These are phyloP conservation scores for Oxygymnocypris stewartii DNA, from an alignment of 2,113 vertebrate genomes.

Conservation along the genomic window DNA sequence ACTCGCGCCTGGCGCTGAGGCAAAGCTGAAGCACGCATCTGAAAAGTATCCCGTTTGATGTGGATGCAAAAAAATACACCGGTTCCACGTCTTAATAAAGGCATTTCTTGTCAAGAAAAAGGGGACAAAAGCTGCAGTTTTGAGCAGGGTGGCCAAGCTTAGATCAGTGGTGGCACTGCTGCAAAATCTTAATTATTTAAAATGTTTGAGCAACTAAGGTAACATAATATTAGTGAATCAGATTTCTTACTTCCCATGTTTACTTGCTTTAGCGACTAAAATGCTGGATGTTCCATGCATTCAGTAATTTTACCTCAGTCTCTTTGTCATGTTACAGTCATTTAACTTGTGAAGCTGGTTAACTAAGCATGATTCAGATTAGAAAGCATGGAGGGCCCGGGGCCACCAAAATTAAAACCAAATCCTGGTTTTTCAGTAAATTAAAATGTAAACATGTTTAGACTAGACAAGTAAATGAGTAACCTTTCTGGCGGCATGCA, in stretches of 20 bases:
- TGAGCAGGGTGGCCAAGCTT: no score
- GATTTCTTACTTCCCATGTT: background rate
- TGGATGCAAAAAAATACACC: no score
- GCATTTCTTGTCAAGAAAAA: no score
- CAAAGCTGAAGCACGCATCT: no score
- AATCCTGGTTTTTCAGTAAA: background rate
- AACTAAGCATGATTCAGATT: background rate
- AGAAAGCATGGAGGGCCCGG: background rate
- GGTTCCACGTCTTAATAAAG: no score
- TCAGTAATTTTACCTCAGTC: background rate
- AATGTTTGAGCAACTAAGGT: background rate
- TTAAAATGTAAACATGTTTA: background rate
- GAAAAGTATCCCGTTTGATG: no score
- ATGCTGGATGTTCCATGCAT: background rate
- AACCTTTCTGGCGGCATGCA: constrained; percentile 91
- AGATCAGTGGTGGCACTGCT: no score
- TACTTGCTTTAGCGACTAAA: background rate
- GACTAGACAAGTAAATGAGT: background rate
- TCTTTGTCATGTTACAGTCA: background rate
- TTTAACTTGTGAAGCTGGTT: background rate
- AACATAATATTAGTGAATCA: background rate
- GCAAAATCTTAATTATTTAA: background rate
- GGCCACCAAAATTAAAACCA: background rate
- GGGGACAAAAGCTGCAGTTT: no score
- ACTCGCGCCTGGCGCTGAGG: no score